Evolutionary conservation across 2,113 vertebrate genomes (phyloP).

Genomic region (Progne subis): DNA sequence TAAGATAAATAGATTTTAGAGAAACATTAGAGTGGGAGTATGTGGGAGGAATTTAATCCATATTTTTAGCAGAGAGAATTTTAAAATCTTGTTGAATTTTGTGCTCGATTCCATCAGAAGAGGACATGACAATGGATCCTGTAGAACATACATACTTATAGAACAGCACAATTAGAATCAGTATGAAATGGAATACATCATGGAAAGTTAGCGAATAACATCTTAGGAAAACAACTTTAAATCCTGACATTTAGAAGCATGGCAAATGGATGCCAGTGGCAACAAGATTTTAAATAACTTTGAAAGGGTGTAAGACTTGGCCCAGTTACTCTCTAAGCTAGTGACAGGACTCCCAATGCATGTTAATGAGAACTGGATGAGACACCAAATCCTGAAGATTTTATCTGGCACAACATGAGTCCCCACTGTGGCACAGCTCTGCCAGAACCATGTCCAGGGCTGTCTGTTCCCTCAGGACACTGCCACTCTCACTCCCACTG

Average conservation of each 20-base stretch:
- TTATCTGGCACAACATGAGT: background rate
- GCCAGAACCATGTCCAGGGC: background rate
- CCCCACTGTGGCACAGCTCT: background rate
- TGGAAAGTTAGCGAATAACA: background rate
- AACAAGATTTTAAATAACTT: slow-evolving; percentile 37
- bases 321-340: slow-evolving; percentile 13
- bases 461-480: background rate
- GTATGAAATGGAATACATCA: background rate
- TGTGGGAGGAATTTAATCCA: slow-evolving; percentile 73
- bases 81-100: slow-evolving; percentile 60
- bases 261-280: background rate
- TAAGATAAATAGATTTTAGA: slow-evolving; percentile 74
- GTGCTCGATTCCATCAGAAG: slow-evolving; percentile 38
- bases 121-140: slow-evolving; percentile 19
- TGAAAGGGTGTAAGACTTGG: slow-evolving; percentile 12
- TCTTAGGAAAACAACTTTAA: background rate
- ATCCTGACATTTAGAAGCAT: slow-evolving; percentile 20
- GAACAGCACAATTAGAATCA: background rate
- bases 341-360: background rate
- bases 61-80: slow-evolving; percentile 62
- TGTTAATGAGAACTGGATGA: slow-evolving; percentile 7
- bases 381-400: background rate
- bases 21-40: slow-evolving; percentile 69
- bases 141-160: background rate
- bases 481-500: background rate